Evolutionary conservation across 1,140 invertebrate genomes (phyloP).

Genomic region (Drosophila orosa): DNA sequence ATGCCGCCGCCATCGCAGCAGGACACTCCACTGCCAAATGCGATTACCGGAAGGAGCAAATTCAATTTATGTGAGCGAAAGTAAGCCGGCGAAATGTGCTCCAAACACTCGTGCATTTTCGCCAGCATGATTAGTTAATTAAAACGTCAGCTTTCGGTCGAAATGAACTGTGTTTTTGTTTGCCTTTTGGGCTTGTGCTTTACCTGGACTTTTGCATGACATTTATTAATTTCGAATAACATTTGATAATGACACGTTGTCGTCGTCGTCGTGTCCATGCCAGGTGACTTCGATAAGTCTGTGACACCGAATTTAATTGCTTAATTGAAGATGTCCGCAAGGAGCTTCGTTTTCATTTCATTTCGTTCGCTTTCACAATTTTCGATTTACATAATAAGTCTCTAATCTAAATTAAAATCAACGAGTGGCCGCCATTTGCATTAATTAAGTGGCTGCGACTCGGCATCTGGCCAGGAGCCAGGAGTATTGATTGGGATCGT

Average conservation of each 20-base stretch:
- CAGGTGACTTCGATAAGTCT: constrained; percentile 23
- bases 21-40: constrained; percentile 48
- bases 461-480: constrained; percentile 35
- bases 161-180: constrained; percentile 58
- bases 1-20: constrained; percentile 1
- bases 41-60: constrained; percentile 68
- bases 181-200: constrained; percentile 12
- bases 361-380: constrained; percentile 42
- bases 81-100: constrained; percentile 20
- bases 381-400: constrained; percentile 74
- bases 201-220: constrained; percentile 20
- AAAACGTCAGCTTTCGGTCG: constrained; percentile 60
- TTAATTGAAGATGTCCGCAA: constrained; percentile 57
- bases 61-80: constrained; percentile 68
- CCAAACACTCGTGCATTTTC: constrained; percentile 20
- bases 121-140: constrained; percentile 75
- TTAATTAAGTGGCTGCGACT: constrained; percentile 63
- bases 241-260: constrained; percentile 39
- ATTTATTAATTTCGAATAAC: constrained; percentile 73
- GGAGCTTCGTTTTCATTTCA: not conserved
- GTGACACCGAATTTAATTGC: constrained; percentile 70
- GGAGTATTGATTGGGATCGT: constrained; percentile 72
- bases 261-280: constrained; percentile 7
- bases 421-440: constrained; percentile 71
- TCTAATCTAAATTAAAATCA: constrained; percentile 80